Percentiles rank a stretch among this genome's conserved stretches.
phyloP scores from a whole-genome alignment of 2,113 vertebrate genomes.

The Mirounga angustirostris region DNA sequence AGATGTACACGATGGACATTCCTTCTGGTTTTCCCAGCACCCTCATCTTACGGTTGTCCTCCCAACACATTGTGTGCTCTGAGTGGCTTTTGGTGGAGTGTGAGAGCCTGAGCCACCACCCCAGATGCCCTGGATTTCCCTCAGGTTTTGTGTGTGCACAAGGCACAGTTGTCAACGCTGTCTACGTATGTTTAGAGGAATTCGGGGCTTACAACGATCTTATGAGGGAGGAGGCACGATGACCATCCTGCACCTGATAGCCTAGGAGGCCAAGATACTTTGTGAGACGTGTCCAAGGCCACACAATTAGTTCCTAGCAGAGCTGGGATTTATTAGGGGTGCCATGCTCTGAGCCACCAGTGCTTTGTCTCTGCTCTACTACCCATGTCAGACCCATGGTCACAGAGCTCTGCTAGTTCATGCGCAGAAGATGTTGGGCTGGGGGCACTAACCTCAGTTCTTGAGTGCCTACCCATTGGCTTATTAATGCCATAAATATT shows the following conservation, averaged over 20 bases:
- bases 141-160: neutral
- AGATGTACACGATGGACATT: neutral
- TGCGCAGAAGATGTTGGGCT: neutral
- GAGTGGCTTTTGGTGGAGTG: neutral
- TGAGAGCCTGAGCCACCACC: neutral
- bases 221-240: no score
- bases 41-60: neutral
- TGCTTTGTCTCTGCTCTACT: neutral
- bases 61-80: neutral
- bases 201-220: neutral
- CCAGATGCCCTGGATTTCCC: neutral
- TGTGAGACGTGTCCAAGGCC: neutral
- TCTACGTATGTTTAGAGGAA: neutral
- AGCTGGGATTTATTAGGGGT: fast-evolving
- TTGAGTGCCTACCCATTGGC: neutral
- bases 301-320: neutral
- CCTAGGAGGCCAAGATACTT: neutral
- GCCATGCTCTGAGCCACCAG: neutral
- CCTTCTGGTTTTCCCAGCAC: no score
- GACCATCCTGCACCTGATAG: no score
- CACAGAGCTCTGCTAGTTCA: no score
- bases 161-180: neutral
- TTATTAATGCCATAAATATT: neutral
- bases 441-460: fast-evolving
- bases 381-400: fast-evolving